Evolutionary conservation across 2,888 invertebrate species (phyloP), one percentile per base, ranked within the genome.

Genomic region (Mongoloraphidia duomilia): DNA sequence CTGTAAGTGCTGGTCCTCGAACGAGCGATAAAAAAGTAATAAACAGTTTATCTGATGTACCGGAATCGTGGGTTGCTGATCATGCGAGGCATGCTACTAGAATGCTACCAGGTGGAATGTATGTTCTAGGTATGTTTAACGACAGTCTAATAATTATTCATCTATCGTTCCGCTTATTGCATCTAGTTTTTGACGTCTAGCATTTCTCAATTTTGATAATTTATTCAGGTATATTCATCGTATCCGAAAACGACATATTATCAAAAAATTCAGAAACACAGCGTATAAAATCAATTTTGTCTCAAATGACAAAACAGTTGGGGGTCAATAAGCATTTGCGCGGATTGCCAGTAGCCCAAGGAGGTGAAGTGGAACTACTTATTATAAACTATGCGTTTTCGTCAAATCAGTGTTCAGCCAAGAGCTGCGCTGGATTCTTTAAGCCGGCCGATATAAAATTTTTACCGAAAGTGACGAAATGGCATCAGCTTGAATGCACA

Each of bases 21-120:
- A 26, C 58, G 64, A 34, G 57, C 62, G 35, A 65, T 68, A 55
- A 61, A 12, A 72, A 69, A 45, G 62, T 61, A 38, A 68, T 75
- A 26, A 70, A 69, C 57, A 71, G 69, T 45, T 59, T 80, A 33
- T 63, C 71, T 14, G 76, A 74, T 53, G 70, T 84, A 47, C 77
- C 80, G 33, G 82, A 84, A 53, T 72, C 69, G 46, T 81, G 81
- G 79, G 74, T 86, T 3, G 80, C 81, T 1, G 84, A 87, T 61
- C 90, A 92, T 70, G 88, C 89, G 39, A 80, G 82, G 63, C 85
- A 88, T 72, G 86, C 89, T 1, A 83, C 84, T 2, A 78, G 89
- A 66, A 92, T 93, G 91, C 70, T 93, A 52, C 88, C 92, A 35
- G 94, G 93, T 40, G 93, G 92, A 42, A 80, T 92, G 74, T 80